Evolutionary conservation across 2,888 invertebrate genomes (phyloP), one percentile per base, ranked within the genome.

Genomic region (Diloba caeruleocephala): DNA sequence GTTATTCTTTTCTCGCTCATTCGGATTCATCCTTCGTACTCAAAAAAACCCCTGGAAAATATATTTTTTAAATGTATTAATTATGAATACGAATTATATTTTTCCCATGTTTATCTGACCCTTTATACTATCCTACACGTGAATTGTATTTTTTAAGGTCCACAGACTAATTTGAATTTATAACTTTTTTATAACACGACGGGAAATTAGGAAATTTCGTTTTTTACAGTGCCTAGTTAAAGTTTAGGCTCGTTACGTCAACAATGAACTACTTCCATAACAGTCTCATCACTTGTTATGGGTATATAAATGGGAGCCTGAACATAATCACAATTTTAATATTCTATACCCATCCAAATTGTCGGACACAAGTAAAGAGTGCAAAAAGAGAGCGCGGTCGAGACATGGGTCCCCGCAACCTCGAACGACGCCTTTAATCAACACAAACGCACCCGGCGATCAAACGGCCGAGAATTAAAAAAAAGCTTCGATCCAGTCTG

Each of bases 1-100:
- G 91, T 92, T 92, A 88, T 92, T 91, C 90, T 92, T 92, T 83
- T 83, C 85, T 82, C 85, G 83, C 90, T 90, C 91, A 90, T 91
- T 92, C 89, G 82, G 83, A 92, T 92, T 90, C 91, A 87, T 76
- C 82, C 81, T 79, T 73, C 87, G 88, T 88, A 71, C 76, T 81
- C 78, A 77, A 86, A 87, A 88, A 84, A 70, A 45, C 48, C 62
- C 55, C 58, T 73, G 82, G 79, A 82, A 82, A 81, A 81, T 78
- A 73, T 63, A 72, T 68, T 74, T 79, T 82, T 85, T 83, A 81
- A 88, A 89, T 84, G 82, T 90, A 89, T 90, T 90, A 91, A 91
- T 91, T 89, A 90, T 82, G 85, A 77, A 75, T 79, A 79, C 78
- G 83, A 83, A 84, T 84, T 82, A 82, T 83, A 71, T 70, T 78